Evolutionary conservation across 2,888 invertebrate genomes (phyloP).

Genomic region (Cantharis lateralis): DNA sequence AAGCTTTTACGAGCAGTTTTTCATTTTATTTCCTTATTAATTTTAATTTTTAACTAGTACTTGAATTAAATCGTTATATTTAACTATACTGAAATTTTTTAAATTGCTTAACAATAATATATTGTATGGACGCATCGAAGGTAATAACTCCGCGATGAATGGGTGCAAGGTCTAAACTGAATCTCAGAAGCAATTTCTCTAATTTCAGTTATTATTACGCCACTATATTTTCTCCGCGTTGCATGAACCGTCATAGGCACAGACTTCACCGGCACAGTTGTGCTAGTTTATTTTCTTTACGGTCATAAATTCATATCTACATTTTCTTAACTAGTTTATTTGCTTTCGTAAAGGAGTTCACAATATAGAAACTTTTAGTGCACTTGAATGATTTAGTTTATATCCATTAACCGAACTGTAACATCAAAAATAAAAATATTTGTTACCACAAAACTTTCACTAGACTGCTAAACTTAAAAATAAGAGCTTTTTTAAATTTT

Average conservation of each 20-base stretch:
- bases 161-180: background rate
- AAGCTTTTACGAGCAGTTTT: background rate
- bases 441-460: too few species aligned
- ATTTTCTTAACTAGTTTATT: background rate
- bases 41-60: background rate
- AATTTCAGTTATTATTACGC: background rate
- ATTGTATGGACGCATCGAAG: too few species aligned
- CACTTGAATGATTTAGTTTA: background rate
- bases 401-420: too few species aligned
- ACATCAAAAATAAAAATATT: too few species aligned
- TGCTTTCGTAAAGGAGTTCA: background rate
- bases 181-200: background rate
- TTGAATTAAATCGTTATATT: background rate
- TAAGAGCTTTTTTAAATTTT: too few species aligned
- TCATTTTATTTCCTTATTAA: background rate
- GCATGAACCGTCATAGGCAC: background rate
- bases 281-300: background rate
- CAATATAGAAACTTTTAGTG: background rate
- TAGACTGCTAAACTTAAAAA: too few species aligned
- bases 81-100: too few species aligned
- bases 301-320: background rate
- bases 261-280: background rate
- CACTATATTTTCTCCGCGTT: background rate
- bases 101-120: background rate
- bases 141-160: background rate